These are phyloP conservation scores for Holcopasites calliopsidis DNA, from an alignment of 1,140 invertebrate species.

Conservation along the genomic window DNA sequence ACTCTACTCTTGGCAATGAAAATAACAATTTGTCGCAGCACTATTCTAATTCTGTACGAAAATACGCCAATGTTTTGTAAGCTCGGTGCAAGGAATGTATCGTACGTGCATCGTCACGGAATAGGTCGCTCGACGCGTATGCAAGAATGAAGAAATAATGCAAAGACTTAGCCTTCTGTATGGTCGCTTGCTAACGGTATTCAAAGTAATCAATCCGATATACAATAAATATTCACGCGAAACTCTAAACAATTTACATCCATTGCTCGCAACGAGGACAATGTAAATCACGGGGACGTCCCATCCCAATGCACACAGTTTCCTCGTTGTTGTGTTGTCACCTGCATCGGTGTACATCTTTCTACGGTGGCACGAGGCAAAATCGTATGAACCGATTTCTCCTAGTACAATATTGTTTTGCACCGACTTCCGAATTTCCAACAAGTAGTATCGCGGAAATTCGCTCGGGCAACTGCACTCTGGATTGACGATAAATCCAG, in stretches of 20 bases:
- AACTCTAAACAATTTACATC: not conserved
- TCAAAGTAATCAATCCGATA: constrained; percentile 6
- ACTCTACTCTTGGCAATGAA: no score
- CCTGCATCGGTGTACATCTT: no score
- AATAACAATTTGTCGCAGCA: no score
- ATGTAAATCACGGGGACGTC: not conserved
- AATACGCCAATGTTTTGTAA: constrained; percentile 11
- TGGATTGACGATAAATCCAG: not conserved
- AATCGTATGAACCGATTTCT: no score
- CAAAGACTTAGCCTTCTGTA: no score
- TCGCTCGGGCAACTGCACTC: no score
- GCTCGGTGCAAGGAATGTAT: not conserved
- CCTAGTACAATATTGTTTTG: no score
- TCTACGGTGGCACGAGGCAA: no score
- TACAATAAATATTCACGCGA: not conserved
- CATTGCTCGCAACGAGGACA: not conserved
- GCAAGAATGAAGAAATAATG: constrained; percentile 41
- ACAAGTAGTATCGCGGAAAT: not conserved
- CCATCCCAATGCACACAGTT: not conserved
- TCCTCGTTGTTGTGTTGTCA: not conserved
- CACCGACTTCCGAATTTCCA: no score
- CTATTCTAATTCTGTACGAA: no score
- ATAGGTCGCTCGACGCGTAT: constrained; percentile 35
- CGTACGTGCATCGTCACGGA: constrained; percentile 27
- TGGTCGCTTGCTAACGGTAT: no score